A percentile compares a stretch with the other conserved stretches of the same genome.
These are phyloP conservation scores for Fratercula arctica DNA, from an alignment of 2,797 vertebrate genomes.

Conservation along the genomic window DNA sequence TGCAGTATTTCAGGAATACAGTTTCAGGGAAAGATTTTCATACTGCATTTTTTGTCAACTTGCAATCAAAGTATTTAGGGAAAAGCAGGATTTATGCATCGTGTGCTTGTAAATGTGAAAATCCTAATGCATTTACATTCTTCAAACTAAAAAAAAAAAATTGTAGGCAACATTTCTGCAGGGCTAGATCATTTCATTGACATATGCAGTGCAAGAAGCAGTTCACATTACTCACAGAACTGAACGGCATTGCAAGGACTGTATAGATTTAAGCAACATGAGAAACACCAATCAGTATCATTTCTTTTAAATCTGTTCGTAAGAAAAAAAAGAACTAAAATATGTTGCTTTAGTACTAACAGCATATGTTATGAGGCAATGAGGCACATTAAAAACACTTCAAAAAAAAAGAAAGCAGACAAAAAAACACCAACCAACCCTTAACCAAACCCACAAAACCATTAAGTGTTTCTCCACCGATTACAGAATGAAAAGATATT, in stretches of 20 bases:
- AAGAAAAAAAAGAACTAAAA: not conserved
- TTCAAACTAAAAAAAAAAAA: constrained; percentile 20
- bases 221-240: constrained; percentile 17
- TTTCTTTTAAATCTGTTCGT: constrained; percentile 7
- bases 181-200: constrained; percentile 20
- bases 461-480: not conserved
- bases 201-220: constrained; percentile 1
- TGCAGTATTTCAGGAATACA: constrained; percentile 49
- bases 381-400: not conserved
- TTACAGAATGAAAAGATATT: not conserved
- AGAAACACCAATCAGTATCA: not conserved
- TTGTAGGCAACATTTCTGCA: not conserved
- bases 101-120: constrained; percentile 30
- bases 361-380: not conserved
- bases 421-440: too few species aligned
- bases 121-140: constrained; percentile 20
- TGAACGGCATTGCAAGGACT: not conserved
- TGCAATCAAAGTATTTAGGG: constrained; percentile 43
- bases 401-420: not conserved
- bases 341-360: not conserved
- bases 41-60: constrained; percentile 38
- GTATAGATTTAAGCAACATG: not conserved
- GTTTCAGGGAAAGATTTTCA: not conserved
- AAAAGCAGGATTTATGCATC: not conserved
- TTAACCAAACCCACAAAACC: not conserved